Evolutionary conservation across 2,797 vertebrate species (phyloP).

Genomic region (Platalea minor): DNA sequence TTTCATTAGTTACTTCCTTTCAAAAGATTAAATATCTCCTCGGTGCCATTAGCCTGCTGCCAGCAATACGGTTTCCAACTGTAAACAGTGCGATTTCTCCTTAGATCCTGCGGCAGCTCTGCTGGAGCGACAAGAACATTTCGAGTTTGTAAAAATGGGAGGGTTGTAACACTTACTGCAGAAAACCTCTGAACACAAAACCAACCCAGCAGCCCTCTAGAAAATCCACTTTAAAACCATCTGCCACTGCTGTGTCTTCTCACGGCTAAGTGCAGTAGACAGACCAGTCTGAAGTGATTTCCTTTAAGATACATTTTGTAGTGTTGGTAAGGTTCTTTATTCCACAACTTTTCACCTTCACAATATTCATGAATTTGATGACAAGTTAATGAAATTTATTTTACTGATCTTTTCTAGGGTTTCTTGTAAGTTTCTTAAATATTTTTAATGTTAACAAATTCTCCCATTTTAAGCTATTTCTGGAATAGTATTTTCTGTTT

Average conservation of each 20-base stretch:
- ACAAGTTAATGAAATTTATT: background rate
- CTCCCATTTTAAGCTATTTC: background rate
- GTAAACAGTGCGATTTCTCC: conserved; percentile 4
- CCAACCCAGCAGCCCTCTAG: background rate
- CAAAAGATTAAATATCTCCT: conserved; percentile 28
- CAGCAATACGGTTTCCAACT: background rate
- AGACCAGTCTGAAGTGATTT: background rate
- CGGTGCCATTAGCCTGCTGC: background rate
- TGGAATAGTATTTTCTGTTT: background rate
- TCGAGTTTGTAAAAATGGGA: background rate
- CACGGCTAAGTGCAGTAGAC: background rate
- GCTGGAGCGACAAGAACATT: background rate
- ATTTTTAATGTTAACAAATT: background rate
- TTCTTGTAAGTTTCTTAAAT: background rate
- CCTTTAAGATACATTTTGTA: background rate
- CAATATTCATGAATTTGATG: background rate
- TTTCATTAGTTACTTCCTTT: conserved; percentile 61
- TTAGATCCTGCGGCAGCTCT: background rate
- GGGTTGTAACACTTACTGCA: background rate
- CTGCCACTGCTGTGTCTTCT: background rate
- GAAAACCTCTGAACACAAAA: background rate
- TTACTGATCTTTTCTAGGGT: background rate
- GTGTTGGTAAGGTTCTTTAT: background rate
- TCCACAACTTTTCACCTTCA: background rate
- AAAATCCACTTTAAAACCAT: background rate